Base-by-base conservation (phyloP, 2,113 vertebrate species). In the cat (Felis catus) region DNA sequence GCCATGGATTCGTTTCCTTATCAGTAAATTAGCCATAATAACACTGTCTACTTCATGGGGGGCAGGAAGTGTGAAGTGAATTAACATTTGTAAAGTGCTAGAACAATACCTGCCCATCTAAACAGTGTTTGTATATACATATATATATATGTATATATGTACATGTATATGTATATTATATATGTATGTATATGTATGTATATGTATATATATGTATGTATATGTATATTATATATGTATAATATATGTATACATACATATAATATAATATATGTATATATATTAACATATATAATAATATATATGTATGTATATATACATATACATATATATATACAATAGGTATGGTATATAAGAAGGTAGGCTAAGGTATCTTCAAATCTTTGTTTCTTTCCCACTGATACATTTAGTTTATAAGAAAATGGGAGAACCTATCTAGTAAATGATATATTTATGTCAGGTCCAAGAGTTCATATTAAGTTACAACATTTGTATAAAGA, bases 351-450 rank as follows among this genome's bases (percentile, higher is more conserved):
- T 45, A 23, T 23, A 39, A 45, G 25, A 33, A 83, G 8, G 7
- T 86, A 5, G 4, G 13, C 25, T 93, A 91, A 33, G 4, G 15
- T 70, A 15, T 95, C 79, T 55, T 91, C 71, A 95, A 86, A 31
- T 55, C 58, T 90, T 96, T 95, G 13, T 71, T 81, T 78, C 65
- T 95, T 89, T 91, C 84, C n/a, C 88, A 68, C 13, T 70, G 5
- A 74, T 4, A 86, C 13, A 39, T 89, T 58, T 90, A 92, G 29
- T 73, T 91, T 71, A 51, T 74, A 87, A 86, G 13, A 95, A 95
- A 94, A 65, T 48, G 7, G 31, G 5, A 29, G 71, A 21, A 87
- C 31, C 31, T 58, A 76, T n/a, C 21, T n/a, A 86, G 31, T 70
- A 86, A 91, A 73, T 86, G 61, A 23, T 27, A 65, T 33, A 58